Evolutionary conservation across 2,797 vertebrate species (phyloP).

Genomic region (Nyctalus aviator): DNA sequence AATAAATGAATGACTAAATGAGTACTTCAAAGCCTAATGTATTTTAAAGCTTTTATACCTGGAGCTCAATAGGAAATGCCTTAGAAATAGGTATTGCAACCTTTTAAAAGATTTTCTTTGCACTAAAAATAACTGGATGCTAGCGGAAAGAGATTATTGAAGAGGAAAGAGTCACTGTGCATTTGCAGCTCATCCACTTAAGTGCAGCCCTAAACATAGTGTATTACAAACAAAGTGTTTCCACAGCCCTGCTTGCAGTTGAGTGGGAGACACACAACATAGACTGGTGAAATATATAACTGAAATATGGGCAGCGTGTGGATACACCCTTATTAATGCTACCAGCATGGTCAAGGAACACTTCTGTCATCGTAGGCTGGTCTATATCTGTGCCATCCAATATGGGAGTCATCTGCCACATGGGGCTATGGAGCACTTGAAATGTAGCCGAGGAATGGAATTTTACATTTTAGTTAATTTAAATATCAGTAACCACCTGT

Average conservation of each 20-base stretch:
- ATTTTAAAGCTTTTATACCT: constrained; percentile 55
- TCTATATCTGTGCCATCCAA: background rate
- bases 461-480: background rate
- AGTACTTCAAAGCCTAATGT: constrained; percentile 66
- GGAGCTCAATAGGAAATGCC: constrained; percentile 59
- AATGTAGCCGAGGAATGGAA: background rate
- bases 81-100: constrained; percentile 69
- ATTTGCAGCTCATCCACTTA: background rate
- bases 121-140: constrained; percentile 52
- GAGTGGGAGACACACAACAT: background rate
- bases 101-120: constrained; percentile 59
- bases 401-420: background rate
- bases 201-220: background rate
- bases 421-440: background rate
- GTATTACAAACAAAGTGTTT: background rate
- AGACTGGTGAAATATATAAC: background rate
- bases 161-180: background rate
- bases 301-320: background rate
- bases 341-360: background rate
- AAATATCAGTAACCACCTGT: background rate
- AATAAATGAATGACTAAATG: constrained; percentile 44
- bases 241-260: background rate
- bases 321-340: background rate
- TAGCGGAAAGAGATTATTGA: constrained; percentile 47
- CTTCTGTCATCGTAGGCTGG: background rate